Percentiles rank a stretch among this genome's conserved stretches.
These are phyloP conservation scores for Holocentrus rufus DNA, from an alignment of 2,797 vertebrate species.

Conservation along the genomic window DNA sequence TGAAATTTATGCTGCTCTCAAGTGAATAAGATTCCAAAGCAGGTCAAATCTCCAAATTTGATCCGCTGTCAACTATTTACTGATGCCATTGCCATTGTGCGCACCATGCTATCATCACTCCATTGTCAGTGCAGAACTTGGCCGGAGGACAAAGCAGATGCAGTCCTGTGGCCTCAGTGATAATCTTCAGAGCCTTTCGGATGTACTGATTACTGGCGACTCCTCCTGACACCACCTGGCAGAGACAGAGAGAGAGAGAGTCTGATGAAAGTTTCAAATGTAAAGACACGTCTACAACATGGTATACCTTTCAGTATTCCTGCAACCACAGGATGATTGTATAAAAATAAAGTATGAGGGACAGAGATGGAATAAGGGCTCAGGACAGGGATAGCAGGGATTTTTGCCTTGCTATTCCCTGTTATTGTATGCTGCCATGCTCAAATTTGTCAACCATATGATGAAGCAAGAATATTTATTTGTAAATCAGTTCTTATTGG, in stretches of 20 bases:
- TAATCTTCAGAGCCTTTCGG: constrained; percentile 79
- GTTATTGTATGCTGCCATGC: no score
- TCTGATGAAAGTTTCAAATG: background rate
- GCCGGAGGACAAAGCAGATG: constrained; percentile 89
- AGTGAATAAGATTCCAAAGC: background rate
- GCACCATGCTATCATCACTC: constrained; percentile 97
- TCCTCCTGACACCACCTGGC: constrained; percentile 92
- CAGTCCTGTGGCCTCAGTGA: constrained; percentile 83
- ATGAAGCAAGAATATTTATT: background rate
- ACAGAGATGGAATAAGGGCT: no score
- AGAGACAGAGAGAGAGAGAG: background rate
- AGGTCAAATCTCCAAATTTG: background rate
- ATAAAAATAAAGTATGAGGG: no score
- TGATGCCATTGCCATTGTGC: constrained; percentile 10
- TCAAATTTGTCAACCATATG: no score
- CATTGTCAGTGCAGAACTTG: constrained; percentile 94
- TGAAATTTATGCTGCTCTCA: background rate
- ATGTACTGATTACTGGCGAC: constrained; percentile 95
- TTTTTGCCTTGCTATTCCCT: no score
- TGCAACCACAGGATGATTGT: no score
- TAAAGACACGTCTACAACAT: background rate
- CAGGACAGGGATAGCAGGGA: no score
- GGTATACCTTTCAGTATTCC: no score
- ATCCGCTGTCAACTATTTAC: background rate
- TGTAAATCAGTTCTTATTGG: background rate